A percentile compares a stretch with the other conserved stretches of the same genome.
Conservation (phyloP, 2,797 vertebrate genomes). For the Sorex maritimensis region DNA sequence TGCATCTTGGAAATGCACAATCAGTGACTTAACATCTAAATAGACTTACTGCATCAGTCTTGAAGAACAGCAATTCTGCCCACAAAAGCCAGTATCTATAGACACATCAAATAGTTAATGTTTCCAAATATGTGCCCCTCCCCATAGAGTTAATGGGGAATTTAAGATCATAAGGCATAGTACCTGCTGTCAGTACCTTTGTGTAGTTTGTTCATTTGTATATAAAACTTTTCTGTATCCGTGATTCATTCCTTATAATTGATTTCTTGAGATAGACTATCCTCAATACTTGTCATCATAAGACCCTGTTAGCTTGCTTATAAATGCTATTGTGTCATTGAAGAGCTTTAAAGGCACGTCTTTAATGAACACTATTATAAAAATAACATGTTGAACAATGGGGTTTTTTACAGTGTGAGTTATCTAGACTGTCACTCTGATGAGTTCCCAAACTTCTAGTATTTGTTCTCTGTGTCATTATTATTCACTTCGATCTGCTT, state of each 20-base stretch:
- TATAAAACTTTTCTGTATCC: neutral
- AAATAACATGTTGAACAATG: constrained; percentile 49
- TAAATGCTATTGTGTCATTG: constrained; percentile 41
- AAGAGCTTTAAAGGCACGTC: neutral
- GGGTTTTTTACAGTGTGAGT: neutral
- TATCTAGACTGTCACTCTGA: constrained; percentile 42
- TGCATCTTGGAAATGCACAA: constrained; percentile 64
- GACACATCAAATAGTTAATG: neutral
- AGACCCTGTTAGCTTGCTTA: neutral
- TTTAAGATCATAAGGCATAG: constrained; percentile 1
- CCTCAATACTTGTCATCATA: constrained; percentile 2
- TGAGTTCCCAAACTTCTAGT: constrained; percentile 29
- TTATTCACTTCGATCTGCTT: constrained; percentile 2
- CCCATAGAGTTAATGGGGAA: neutral
- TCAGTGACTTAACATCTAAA: constrained; percentile 16
- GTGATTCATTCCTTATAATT: constrained; percentile 55
- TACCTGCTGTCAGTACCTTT: constrained; percentile 2
- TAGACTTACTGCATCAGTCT: constrained; percentile 32
- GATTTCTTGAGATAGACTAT: constrained; percentile 32
- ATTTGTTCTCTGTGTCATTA: neutral
- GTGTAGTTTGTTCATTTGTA: constrained; percentile 28
- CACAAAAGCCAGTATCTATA: neutral
- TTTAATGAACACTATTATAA: constrained; percentile 39
- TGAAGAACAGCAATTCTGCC: neutral
- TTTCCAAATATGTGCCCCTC: neutral